Percentiles rank a stretch among this genome's conserved stretches.
phyloP scores from a whole-genome alignment of 2,888 invertebrate genomes.

The Acrocera orbiculus region DNA sequence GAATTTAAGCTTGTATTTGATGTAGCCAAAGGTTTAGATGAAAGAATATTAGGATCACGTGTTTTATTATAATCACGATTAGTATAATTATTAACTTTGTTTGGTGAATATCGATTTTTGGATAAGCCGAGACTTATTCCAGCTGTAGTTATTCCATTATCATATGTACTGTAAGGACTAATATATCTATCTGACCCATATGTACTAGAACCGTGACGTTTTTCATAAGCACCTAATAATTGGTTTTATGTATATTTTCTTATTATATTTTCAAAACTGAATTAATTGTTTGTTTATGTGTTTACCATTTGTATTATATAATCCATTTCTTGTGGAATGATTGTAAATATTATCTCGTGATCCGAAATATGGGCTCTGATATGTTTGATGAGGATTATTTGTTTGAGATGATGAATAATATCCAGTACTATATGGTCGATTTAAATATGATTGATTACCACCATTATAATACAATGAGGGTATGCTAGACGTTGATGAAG shows the following conservation, averaged over 20 bases:
- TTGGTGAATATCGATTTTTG: conserved; percentile 10
- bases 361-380: conserved; percentile 27
- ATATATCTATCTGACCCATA: conserved; percentile 26
- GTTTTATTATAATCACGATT: conserved; percentile 17
- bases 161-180: conserved; percentile 30
- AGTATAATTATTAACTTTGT: conserved; percentile 1
- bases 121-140: conserved; percentile 22
- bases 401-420: conserved; percentile 20
- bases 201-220: neutral
- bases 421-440: conserved; percentile 26
- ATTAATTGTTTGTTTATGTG: neutral
- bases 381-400: conserved; percentile 13
- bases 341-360: conserved; percentile 28
- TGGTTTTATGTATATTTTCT: neutral
- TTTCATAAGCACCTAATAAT: conserved; percentile 9
- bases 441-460: conserved; percentile 8
- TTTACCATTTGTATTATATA: conserved; percentile 21
- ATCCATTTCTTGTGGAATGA: conserved; percentile 16
- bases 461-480: conserved; percentile 17
- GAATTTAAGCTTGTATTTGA: conserved; percentile 26
- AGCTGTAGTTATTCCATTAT: conserved; percentile 31
- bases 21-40: conserved; percentile 22
- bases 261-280: neutral
- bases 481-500: conserved; percentile 14
- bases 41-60: conserved; percentile 13